Base-by-base conservation (phyloP, 1,140 invertebrate genomes). In the Hestina assimilis region DNA sequence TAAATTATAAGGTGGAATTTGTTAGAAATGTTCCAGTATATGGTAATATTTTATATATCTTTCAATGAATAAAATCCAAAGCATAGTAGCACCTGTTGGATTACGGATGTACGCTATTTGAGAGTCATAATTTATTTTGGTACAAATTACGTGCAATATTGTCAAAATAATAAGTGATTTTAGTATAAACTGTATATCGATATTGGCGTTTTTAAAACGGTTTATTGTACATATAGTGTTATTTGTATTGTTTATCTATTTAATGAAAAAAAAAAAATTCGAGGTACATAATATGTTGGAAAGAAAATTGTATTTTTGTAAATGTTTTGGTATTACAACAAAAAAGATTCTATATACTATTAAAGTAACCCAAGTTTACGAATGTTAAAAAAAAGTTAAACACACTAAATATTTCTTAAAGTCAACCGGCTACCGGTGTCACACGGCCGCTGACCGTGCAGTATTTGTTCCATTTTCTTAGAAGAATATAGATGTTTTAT, bases 241-340 rank as follows among this genome's bases (percentile, higher is more conserved):
- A 19, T 40, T 40, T 40, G 15, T 40, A 40, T 19, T 9, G 9
- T 40, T 19, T 20, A 8, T 40, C 24, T 28, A 45, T 24, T 26
- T 45, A 28, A 15, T 33, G 20, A 38, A 38, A 35, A 35, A 31
- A 14, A 38, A 41, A 55, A 55, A 33, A 46, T 46, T 38, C 35
- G 40, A 1, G 21, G 35, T 7, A 15, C 0, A n/a, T 8, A 15
- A 15, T 21, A 14, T 33, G 11, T 52, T 31, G n/a, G 31, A n/a
- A 53, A 7, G 21, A 55, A 40, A 38, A n/a, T n/a, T 40, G 31
- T 58, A 58, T 58, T 58, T 58, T 58, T 58, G 14, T 58, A 58
- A 20, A 28, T 33, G 28, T 58, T 33, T 58, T 58, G 46, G 38
- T 28, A 31, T 21, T 55, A 29, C n/a, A n/a, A n/a, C n/a, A n/a